phyloP scores from a whole-genome alignment of 1,140 invertebrate species.

The Drosophila varians region DNA sequence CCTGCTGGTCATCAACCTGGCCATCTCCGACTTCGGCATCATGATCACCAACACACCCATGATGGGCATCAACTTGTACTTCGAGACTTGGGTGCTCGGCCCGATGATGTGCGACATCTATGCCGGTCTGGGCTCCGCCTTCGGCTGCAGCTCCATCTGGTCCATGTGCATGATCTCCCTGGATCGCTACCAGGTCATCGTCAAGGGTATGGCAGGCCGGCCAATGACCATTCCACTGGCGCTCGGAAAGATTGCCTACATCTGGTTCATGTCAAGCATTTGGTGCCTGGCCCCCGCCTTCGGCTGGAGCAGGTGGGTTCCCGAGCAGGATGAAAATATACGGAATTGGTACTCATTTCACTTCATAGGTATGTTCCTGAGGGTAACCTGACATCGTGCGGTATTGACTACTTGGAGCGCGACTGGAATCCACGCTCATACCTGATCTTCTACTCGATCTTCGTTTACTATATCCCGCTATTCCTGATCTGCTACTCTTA shows the following conservation, averaged over 20 bases:
- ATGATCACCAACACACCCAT: conserved; percentile 92
- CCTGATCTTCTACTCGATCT: conserved; percentile 88
- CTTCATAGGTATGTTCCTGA: conserved; percentile 91
- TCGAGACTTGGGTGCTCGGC: conserved; percentile 93
- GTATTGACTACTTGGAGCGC: conserved; percentile 91
- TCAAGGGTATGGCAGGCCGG: conserved; percentile 88
- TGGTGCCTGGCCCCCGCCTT: conserved; percentile 89
- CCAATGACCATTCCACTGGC: conserved; percentile 89
- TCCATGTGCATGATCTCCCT: conserved; percentile 93
- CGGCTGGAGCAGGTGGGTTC: conserved; percentile 87
- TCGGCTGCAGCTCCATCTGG: conserved; percentile 93
- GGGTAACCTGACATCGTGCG: conserved; percentile 93
- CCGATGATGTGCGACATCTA: conserved; percentile 93
- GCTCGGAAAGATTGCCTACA: conserved; percentile 87
- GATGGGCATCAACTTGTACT: conserved; percentile 94
- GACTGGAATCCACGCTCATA: conserved; percentile 88
- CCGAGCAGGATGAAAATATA: background rate
- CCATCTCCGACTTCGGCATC: conserved; percentile 91
- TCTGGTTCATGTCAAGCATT: conserved; percentile 88
- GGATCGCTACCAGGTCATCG: conserved; percentile 95
- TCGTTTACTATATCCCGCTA: conserved; percentile 89
- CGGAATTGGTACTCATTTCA: background rate
- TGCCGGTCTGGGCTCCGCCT: conserved; percentile 91
- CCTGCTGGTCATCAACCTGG: conserved; percentile 86
- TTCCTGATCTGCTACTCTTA: conserved; percentile 91